Evolutionary conservation across 2,888 invertebrate genomes (phyloP).

Genomic region (Caenorhabditis wallacei): DNA sequence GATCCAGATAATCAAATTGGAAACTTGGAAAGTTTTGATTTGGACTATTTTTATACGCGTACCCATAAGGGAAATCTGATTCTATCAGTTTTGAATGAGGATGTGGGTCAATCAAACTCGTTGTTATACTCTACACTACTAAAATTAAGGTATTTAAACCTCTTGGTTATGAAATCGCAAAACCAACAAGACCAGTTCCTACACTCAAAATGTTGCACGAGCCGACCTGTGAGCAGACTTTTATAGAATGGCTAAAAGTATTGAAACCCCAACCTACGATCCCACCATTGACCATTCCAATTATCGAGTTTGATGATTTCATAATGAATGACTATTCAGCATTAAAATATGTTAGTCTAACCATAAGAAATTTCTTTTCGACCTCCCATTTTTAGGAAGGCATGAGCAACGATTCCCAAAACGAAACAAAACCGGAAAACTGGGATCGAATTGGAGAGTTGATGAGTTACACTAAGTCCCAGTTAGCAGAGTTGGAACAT

Average conservation of each 20-base stretch:
- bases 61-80: conserved; percentile 19
- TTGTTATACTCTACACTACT: too few relatives aligned
- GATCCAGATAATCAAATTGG: too few relatives aligned
- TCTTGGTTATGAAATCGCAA: conserved; percentile 33
- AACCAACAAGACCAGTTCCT: conserved; percentile 23
- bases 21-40: too few relatives aligned
- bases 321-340: conserved; percentile 16
- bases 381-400: too few relatives aligned
- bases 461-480: too few relatives aligned
- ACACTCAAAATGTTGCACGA: conserved; percentile 28
- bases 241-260: conserved; percentile 19
- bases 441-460: too few relatives aligned
- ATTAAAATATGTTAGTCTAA: too few relatives aligned
- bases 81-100: conserved; percentile 26
- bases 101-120: too few relatives aligned
- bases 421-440: not conserved
- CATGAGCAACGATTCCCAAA: not conserved
- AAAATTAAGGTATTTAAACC: conserved; percentile 37
- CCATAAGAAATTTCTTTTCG: too few relatives aligned
- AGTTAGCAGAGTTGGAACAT: not conserved
- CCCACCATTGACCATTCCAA: conserved; percentile 22
- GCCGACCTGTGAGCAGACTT: conserved; percentile 18
- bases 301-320: not conserved
- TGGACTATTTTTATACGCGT: conserved; percentile 7
- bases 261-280: conserved; percentile 10